These are phyloP conservation scores for Andrena camellia DNA, from an alignment of 2,888 invertebrate genomes.

Conservation along the genomic window DNA sequence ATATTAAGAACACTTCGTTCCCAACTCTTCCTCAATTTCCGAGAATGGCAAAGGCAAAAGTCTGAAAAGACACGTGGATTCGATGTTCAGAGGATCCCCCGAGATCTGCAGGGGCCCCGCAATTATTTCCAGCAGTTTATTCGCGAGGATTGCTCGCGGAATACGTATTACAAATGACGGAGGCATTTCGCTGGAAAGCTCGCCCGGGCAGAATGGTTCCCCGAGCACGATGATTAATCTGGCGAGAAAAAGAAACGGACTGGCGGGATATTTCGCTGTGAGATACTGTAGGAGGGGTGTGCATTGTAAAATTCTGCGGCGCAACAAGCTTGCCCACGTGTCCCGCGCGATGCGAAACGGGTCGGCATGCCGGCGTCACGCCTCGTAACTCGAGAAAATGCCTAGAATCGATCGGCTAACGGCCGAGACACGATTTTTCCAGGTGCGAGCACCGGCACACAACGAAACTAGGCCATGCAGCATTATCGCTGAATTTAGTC, in stretches of 20 bases:
- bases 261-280: background rate
- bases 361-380: slow-evolving; percentile 65
- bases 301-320: slow-evolving; percentile 12
- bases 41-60: too few species aligned
- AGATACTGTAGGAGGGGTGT: slow-evolving; percentile 13
- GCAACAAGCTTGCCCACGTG: slow-evolving; percentile 57
- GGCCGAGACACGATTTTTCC: slow-evolving; percentile 72
- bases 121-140: background rate
- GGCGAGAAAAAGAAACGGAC: background rate
- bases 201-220: background rate
- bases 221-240: background rate
- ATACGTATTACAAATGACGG: too few species aligned
- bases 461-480: slow-evolving; percentile 56
- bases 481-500: slow-evolving; percentile 43
- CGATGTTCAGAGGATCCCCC: too few species aligned
- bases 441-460: slow-evolving; percentile 38
- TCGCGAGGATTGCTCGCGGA: background rate
- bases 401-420: slow-evolving; percentile 69
- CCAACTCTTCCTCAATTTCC: too few species aligned
- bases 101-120: too few species aligned
- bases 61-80: too few species aligned
- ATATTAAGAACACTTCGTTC: too few species aligned
- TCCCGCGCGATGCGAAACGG: slow-evolving; percentile 58
- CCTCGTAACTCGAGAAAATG: slow-evolving; percentile 71
- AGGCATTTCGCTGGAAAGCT: background rate